Evolutionary conservation across 1,140 invertebrate genomes (phyloP), one percentile per base, ranked within the genome.

Genomic region (Drosophila orosa): DNA sequence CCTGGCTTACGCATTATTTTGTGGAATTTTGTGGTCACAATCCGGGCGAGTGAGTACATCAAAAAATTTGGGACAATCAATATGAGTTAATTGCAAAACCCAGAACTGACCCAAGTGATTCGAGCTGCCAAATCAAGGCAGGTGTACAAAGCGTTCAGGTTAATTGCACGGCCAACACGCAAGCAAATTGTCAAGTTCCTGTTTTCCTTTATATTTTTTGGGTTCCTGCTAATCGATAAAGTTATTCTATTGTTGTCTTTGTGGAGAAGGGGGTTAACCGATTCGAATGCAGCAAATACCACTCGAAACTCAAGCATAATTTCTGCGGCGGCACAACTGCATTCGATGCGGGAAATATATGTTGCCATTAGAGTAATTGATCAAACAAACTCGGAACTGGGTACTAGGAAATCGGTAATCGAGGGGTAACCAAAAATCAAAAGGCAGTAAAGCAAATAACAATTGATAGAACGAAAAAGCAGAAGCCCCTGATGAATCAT

Each of bases 51-150:
- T 17, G 47, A 50, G 47, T 58, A 78, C 67, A n/a, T 56, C 19
- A 27, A 35, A 57, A 69, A 87, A 90, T 80, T 73, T 90, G 58
- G 89, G 75, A 82, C 89, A 89, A 89, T 90, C 89, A 91, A 89
- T 90, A 80, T 50, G 72, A 63, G 74, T 61, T 90, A 90, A 90
- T 91, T 80, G 83, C 80, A 72, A 60, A 57, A 74, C 55, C 35
- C 54, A 37, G 45, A 47, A 63, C 76, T 73, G 40, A 54, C 73
- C 55, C 40, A 45, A 37, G 42, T 63, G 44, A 66, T 57, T 62
- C 45, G 47, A 59, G 22, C 69, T 78, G 68, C 50, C 76, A 89
- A 87, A 89, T 84, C 77, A 76, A 60, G 54, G 65, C 80, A 89
- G 73, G 84, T 87, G 82, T 73, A 57, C 60, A 63, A 58, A 63